phyloP scores from a whole-genome alignment of 2,888 invertebrate genomes.

The Hypercompe scribonia region DNA sequence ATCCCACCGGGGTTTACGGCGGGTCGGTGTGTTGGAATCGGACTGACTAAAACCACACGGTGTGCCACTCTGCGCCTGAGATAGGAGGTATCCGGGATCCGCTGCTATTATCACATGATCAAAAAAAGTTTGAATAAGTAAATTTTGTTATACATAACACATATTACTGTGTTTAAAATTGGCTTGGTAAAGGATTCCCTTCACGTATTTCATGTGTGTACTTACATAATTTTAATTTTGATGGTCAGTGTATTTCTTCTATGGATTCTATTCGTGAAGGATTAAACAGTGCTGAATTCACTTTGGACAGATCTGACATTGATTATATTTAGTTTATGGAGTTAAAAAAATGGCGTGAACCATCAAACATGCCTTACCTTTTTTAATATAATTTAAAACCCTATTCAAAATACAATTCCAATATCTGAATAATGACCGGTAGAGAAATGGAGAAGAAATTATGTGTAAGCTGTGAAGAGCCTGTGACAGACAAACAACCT shows the following conservation, averaged over 20 bases:
- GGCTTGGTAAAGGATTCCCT: too few relatives aligned
- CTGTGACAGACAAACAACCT: slow-evolving; percentile 59
- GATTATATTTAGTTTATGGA: background rate
- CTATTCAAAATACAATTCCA: background rate
- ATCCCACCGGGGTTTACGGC: too few relatives aligned
- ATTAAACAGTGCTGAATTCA: background rate
- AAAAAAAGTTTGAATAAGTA: too few relatives aligned
- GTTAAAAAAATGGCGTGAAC: background rate
- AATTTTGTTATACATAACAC: too few relatives aligned
- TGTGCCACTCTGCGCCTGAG: too few relatives aligned
- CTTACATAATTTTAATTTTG: too few relatives aligned
- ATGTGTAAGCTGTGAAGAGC: slow-evolving; percentile 66
- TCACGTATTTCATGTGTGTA: too few relatives aligned
- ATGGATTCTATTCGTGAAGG: background rate
- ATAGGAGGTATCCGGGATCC: too few relatives aligned
- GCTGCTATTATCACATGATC: too few relatives aligned
- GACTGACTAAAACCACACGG: too few relatives aligned
- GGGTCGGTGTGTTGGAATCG: too few relatives aligned
- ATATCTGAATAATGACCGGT: background rate
- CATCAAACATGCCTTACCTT: background rate
- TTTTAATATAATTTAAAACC: background rate
- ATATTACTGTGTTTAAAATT: too few relatives aligned
- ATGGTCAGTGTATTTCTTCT: background rate
- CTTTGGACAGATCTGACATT: background rate
- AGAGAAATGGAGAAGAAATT: slow-evolving; percentile 59